Percentiles rank a stretch among this genome's conserved stretches.
Evolutionary conservation across 2,797 vertebrate species (phyloP).

Genomic region (Amphiprion clarkii): DNA sequence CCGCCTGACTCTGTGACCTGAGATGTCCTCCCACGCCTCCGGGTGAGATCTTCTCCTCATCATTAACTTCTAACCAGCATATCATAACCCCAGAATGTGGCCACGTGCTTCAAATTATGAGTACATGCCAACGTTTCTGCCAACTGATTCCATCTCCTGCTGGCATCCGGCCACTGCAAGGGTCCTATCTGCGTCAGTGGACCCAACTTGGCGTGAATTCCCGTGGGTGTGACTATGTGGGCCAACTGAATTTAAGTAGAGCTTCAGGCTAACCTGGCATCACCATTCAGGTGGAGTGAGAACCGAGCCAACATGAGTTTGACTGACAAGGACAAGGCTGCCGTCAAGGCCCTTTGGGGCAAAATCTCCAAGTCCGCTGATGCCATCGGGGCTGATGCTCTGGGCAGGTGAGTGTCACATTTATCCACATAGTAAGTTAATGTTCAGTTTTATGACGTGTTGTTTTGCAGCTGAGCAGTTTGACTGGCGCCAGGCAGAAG

Average conservation of each 20-base stretch:
- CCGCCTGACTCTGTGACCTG: too few relatives aligned
- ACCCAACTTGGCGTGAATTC: constrained; percentile 17
- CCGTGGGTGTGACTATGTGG: constrained; percentile 54
- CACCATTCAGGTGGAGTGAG: constrained; percentile 10
- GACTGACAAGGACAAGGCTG: constrained; percentile 78
- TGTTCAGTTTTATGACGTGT: too few relatives aligned
- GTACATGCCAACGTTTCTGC: background rate
- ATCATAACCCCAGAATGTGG: background rate
- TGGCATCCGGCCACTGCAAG: background rate
- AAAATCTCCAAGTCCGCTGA: constrained; percentile 68
- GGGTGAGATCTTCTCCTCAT: too few relatives aligned
- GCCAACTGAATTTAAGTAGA: constrained; percentile 60
- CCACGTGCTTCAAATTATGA: too few relatives aligned
- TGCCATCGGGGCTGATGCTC: constrained; percentile 69
- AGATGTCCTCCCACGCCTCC: too few relatives aligned
- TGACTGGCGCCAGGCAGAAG: too few relatives aligned
- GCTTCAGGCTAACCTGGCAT: background rate
- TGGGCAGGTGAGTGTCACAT: constrained; percentile 80
- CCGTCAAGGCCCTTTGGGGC: constrained; percentile 72
- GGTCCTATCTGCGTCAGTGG: constrained; percentile 35
- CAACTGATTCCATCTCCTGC: constrained; percentile 49
- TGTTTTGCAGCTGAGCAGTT: too few relatives aligned
- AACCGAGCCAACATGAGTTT: constrained; percentile 81
- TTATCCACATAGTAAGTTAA: background rate
- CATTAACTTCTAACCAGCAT: background rate